Base-by-base conservation (phyloP, 1,140 invertebrate species). In the Neodiprion pinetum region DNA sequence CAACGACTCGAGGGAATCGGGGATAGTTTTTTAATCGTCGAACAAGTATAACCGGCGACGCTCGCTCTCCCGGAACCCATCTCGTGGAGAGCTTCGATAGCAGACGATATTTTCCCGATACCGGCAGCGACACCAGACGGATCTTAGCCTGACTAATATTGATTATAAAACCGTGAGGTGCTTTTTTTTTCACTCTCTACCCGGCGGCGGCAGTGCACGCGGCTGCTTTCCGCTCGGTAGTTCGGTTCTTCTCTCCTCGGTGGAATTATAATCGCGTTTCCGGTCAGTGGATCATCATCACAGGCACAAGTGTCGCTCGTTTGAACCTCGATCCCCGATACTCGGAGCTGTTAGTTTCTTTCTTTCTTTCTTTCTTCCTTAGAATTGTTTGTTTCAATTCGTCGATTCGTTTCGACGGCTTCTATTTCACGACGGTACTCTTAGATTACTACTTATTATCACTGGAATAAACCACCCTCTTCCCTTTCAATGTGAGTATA, bases 111-210 rank as follows among this genome's bases (percentile, higher is more conserved):
- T 68, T 72, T 66, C 61, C 47, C 49, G 67, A 21, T 68, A 65
- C 47, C 70, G 49, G 72, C 67, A 76, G 81, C 83, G 83, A 83
- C 82, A 77, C 82, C 71, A 67, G 72, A 81, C 83, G 83, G 82
- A 80, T 79, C 66, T 74, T 74, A 76, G 75, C 78, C 74, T 80
- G 80, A 84, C 84, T 81, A 85, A 83, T 85, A 86, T 86, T 85
- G 85, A 86, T 86, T 84, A 81, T 81, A 81, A 84, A 85, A 85
- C 79, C 67, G 70, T 48, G 70, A 7, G 21, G 40, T 75, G 73
- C 48, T 76, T 74, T 75, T 74, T 77, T 12, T 76, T 74, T 76
- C 71, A 75, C 72, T 76, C 61, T 69, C 68, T 53, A 70, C 67
- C 72, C 71, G 53, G 61, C 47, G 21, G 47, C 40, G 72, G 28